Evolutionary conservation across 1,140 invertebrate genomes (phyloP), one percentile per base, ranked within the genome.

Genomic region (Epicauta chinensis): DNA sequence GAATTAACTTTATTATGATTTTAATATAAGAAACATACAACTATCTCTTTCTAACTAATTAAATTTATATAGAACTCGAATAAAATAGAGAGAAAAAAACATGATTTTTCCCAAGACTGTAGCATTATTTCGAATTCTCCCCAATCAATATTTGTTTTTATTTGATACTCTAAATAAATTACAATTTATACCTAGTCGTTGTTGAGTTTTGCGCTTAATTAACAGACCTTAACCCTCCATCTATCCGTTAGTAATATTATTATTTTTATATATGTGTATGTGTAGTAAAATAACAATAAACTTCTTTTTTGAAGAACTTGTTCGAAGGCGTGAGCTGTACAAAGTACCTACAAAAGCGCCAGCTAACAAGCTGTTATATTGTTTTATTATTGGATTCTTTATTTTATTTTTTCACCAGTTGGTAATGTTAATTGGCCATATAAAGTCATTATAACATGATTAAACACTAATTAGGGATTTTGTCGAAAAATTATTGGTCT

Each of bases 1-100:
- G 37, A 50, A 50, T 50, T 50, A 50, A 50, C 30, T 50, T 50
- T 50, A 50, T 50, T 50, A 50, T 44, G 46, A 41, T 54, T 58
- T 58, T 55, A 55, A 55, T 55, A 45, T 48, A 39, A 37, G 31
- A 16, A 16, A 49, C 14, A 51, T 41, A 37, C 43, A 39, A 29
- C 17, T 39, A 42, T 32, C 38, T 34, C 13, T n/a, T 23, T 48
- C 35, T 23, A 36, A 34, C 17, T 55, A 32, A 50, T 47, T 51
- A 40, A 49, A 30, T 53, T 49, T 56, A 56, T 45, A 52, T 30
- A 52, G 10, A 34, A 42, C 31, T 52, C 35, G 17, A 45, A 45
- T 37, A 30, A 53, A 53, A 53, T 43, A 29, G 42, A 38, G 17
- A 53, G 36, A 46, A 43, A 53, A 53, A 41, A 53, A 41, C 51